Evolutionary conservation across 1,140 invertebrate species (phyloP).

Genomic region (Anthonomus grandis): DNA sequence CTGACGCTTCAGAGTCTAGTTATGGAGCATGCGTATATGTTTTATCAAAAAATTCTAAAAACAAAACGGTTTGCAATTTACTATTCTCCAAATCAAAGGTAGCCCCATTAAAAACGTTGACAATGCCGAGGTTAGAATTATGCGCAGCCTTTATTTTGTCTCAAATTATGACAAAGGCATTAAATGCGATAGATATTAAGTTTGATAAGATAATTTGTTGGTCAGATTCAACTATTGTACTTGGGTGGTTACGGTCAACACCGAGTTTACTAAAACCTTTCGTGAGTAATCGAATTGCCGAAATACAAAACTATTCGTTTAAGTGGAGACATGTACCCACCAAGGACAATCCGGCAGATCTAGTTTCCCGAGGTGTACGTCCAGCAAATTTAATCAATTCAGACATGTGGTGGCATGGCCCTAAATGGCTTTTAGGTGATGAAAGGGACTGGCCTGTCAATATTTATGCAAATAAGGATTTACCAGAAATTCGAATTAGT

Average conservation of each 20-base stretch:
- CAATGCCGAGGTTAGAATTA: conserved; percentile 8
- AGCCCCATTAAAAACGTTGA: conserved; percentile 7
- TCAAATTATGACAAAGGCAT: not conserved
- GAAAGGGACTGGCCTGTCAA: no score
- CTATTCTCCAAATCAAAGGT: conserved; percentile 16
- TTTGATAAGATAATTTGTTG: conserved; percentile 16
- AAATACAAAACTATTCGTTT: conserved; percentile 31
- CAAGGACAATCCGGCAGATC: conserved; percentile 40
- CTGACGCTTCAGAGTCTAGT: conserved; percentile 39
- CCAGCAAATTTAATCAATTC: conserved; percentile 16
- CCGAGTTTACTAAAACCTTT: conserved; percentile 31
- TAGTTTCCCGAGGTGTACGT: conserved; percentile 31
- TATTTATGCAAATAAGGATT: no score
- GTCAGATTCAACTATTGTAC: conserved; percentile 27
- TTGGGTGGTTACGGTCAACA: conserved; percentile 24
- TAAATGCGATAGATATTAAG: not conserved
- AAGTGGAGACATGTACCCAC: conserved; percentile 36
- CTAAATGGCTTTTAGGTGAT: not conserved
- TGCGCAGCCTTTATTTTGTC: conserved; percentile 10
- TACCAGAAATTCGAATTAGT: not conserved
- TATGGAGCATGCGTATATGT: conserved; percentile 46
- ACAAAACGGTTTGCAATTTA: not conserved
- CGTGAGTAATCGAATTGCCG: conserved; percentile 35
- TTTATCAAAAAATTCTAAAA: conserved; percentile 12
- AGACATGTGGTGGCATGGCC: conserved; percentile 26